Evolutionary conservation across 2,797 vertebrate species (phyloP).

Genomic region (Leptoclinus maculatus): DNA sequence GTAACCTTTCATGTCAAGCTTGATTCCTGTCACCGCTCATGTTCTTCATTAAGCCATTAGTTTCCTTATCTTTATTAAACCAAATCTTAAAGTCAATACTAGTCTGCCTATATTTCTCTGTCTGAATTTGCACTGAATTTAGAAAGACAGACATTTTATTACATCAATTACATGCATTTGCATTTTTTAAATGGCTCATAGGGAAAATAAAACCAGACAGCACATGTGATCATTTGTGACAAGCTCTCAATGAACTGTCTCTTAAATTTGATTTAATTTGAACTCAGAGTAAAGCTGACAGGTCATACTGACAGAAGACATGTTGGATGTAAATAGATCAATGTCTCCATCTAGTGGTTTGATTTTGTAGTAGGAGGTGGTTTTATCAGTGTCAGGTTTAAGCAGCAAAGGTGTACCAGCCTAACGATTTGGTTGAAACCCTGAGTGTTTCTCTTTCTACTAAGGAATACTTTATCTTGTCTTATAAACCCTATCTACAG

Average conservation of each 20-base stretch:
- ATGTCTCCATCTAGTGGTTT: slow-evolving; percentile 72
- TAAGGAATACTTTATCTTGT: background rate
- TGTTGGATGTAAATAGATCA: slow-evolving; percentile 14
- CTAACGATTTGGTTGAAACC: background rate
- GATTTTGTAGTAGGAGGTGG: background rate
- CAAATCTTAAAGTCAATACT: background rate
- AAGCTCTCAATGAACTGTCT: background rate
- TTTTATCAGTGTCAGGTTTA: background rate
- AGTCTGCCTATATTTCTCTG: slow-evolving; percentile 5
- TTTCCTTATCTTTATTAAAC: background rate
- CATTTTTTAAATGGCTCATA: background rate
- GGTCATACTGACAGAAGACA: background rate
- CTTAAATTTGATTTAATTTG: background rate
- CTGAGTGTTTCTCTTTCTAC: background rate
- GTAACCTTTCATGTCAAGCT: slow-evolving; percentile 12
- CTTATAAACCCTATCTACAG: background rate
- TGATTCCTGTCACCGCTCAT: background rate
- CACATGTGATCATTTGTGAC: background rate
- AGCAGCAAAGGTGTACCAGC: background rate
- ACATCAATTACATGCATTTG: background rate
- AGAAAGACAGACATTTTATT: background rate
- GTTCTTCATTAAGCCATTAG: background rate
- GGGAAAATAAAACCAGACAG: background rate
- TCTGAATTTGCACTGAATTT: background rate
- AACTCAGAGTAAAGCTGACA: background rate